Conservation (phyloP, 2,113 vertebrate species). For the Electrona antarctica region DNA sequence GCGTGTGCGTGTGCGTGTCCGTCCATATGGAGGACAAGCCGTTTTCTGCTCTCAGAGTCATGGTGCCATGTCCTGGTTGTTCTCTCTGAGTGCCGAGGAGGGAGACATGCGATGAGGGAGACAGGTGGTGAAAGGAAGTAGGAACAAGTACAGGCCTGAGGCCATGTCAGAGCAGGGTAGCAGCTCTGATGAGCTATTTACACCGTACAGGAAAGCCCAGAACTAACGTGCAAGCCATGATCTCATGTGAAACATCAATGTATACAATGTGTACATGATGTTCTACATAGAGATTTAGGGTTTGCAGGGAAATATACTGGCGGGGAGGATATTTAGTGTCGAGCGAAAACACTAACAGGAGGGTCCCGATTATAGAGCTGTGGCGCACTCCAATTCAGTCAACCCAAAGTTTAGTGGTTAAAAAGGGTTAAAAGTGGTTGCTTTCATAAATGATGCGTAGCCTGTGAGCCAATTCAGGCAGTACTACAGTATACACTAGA, state of each 20-base stretch:
- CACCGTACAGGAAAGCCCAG: slow-evolving; percentile 40
- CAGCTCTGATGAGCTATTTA: slow-evolving; percentile 55
- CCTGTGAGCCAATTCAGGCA: too few species aligned
- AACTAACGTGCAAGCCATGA: slow-evolving; percentile 41
- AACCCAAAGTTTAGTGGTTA: too few species aligned
- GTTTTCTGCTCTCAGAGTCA: slow-evolving; percentile 34
- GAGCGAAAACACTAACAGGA: too few species aligned
- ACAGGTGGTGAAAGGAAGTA: slow-evolving; percentile 66
- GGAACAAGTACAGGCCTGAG: slow-evolving; percentile 59
- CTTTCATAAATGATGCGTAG: too few species aligned
- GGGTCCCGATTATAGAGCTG: too few species aligned
- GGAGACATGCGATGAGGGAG: slow-evolving; percentile 42
- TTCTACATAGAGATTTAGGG: slow-evolving; percentile 5
- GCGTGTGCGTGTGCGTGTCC: slow-evolving; percentile 28
- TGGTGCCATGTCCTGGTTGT: slow-evolving; percentile 50
- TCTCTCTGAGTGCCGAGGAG: slow-evolving; percentile 29
- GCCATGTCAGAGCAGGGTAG: slow-evolving; percentile 68
- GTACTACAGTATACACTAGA: too few species aligned
- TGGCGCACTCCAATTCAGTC: too few species aligned
- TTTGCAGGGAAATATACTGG: not conserved
- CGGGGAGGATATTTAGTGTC: too few species aligned
- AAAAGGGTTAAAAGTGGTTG: too few species aligned
- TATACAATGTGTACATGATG: slow-evolving; percentile 34
- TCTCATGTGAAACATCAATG: slow-evolving; percentile 38
- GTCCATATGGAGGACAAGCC: slow-evolving; percentile 56